Evolutionary conservation across 2,888 invertebrate genomes (phyloP), one percentile per base, ranked within the genome.

Genomic region (Hirtodrosophila cameraria): DNA sequence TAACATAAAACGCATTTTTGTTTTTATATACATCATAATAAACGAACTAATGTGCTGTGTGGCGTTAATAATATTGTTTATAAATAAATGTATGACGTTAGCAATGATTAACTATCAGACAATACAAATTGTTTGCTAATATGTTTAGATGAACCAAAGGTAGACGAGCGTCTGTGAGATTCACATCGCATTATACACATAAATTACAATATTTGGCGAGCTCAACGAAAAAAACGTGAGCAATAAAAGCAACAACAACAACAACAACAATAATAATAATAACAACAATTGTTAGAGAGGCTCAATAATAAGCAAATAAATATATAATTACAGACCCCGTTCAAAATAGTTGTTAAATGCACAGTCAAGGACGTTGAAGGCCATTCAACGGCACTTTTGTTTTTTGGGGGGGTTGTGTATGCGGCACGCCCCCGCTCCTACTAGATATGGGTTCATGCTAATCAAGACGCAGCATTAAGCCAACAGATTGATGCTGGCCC

Each of bases 171-270:
- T 70, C 67, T 57, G 50, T 58, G 52, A 74, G 84, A 84, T 77
- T 79, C 75, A 75, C 73, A 78, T 77, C 84, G 84, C 67, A 78
- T 58, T 81, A 86, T 84, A 75, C 81, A 86, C 73, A 86, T 77
- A 71, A 83, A 83, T 83, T 83, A 86, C 84, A 83, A 83, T 83
- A 83, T 82, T 82, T 75, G 84, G 82, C 43, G 81, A 71, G 84
- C 68, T 55, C 59, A 63, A 53, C 39, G 63, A 76, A 52, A 13
- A 65, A 83, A 82, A 84, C 82, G 82, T 82, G 82, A 82, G 77
- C 60, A 41, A 59, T 46, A 74, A 67, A 53, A 42, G 23, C 64
- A 75, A 46, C 52, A 75, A 63, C 39, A 63, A 52, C 39, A 74
- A 46, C 12, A 50, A 43, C 9, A 28, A 45, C 20, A 60, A 30